Conservation (phyloP, 2,113 vertebrate genomes). For the Cochlearius cochlearius region DNA sequence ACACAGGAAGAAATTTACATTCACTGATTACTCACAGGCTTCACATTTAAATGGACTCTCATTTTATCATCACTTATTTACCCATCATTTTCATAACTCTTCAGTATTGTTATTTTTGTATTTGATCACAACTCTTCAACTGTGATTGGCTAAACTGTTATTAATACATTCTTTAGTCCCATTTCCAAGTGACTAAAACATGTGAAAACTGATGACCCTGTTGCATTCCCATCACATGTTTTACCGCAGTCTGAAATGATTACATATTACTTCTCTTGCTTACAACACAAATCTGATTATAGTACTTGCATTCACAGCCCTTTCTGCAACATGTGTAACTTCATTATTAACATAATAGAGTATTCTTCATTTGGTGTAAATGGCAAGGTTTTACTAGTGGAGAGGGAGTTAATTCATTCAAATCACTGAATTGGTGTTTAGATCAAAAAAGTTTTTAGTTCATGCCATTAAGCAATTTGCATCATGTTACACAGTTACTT, state of each 20-base stretch:
- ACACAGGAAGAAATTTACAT: not conserved
- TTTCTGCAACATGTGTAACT: not conserved
- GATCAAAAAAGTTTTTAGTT: not conserved
- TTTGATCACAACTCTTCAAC: not conserved
- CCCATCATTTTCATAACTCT: not conserved
- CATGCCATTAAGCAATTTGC: not conserved
- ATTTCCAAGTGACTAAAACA: not conserved
- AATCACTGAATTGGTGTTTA: not conserved
- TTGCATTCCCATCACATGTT: not conserved
- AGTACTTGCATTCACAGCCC: not conserved
- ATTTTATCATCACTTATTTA: not conserved
- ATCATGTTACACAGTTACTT: not conserved
- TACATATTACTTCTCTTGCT: not conserved
- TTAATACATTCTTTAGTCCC: not conserved
- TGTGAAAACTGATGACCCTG: not conserved
- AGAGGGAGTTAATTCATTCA: not conserved
- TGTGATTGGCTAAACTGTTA: not conserved
- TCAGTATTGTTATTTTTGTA: not conserved
- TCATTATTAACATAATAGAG: not conserved
- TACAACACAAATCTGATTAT: not conserved
- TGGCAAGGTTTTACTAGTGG: not conserved
- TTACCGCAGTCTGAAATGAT: not conserved
- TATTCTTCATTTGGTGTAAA: not conserved
- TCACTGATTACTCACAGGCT: not conserved
- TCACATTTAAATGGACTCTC: not conserved